Percentiles rank a stretch among this genome's conserved stretches.
Conservation (phyloP, 2,113 vertebrate genomes). For the Rhinolophus ferrumequinum region DNA sequence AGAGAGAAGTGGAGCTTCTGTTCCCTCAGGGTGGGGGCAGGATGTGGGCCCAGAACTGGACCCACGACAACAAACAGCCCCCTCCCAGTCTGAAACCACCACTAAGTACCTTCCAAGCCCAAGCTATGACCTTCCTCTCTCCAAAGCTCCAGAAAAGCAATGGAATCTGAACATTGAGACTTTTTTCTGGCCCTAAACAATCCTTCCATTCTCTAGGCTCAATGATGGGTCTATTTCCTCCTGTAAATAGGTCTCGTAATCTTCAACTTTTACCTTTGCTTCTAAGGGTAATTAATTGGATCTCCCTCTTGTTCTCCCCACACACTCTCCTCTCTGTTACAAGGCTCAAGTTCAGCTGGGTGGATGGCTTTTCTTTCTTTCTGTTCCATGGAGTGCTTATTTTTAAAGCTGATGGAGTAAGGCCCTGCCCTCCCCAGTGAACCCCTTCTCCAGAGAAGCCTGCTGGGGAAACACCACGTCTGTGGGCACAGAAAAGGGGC, state of each 20-base stretch:
- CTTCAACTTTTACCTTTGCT: conserved; percentile 77
- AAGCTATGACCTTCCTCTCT: conserved; percentile 76
- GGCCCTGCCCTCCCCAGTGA: conserved; percentile 5
- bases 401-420: conserved; percentile 70
- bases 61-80: conserved; percentile 47
- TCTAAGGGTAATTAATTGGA: conserved; percentile 75
- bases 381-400: conserved; percentile 1
- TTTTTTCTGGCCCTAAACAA: conserved; percentile 78
- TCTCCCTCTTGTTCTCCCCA: conserved; percentile 74
- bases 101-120: conserved; percentile 66
- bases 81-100: conserved; percentile 48
- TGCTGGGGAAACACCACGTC: neutral
- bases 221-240: conserved; percentile 81
- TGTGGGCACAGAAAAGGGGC: neutral
- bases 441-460: conserved; percentile 58
- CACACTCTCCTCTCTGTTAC: conserved; percentile 78
- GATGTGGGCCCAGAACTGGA: conserved; percentile 28
- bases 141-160: conserved; percentile 77
- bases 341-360: conserved; percentile 76
- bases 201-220: conserved; percentile 80
- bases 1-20: neutral
- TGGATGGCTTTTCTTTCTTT: conserved; percentile 70
- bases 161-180: conserved; percentile 75
- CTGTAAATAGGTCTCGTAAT: conserved; percentile 79
- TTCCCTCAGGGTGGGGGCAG: conserved; percentile 44